phyloP scores from a whole-genome alignment of 2,797 vertebrate species.

The Mormyrops boulengeri region DNA sequence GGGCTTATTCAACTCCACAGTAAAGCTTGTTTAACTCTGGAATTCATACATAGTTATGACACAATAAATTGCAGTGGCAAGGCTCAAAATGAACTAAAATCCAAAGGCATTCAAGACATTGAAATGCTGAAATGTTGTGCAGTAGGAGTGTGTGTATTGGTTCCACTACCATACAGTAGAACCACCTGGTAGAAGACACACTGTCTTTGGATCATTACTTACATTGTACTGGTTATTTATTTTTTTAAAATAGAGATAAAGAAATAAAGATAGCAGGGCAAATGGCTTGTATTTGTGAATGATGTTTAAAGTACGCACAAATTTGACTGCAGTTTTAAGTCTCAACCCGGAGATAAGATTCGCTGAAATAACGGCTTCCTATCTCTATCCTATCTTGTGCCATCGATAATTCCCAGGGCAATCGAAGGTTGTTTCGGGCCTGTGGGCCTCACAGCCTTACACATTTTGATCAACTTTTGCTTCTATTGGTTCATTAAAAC shows the following conservation, averaged over 20 bases:
- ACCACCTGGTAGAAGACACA: neutral
- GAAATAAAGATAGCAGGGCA: neutral
- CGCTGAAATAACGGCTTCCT: neutral
- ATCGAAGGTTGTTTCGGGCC: neutral
- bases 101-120: neutral
- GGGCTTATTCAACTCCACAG: neutral
- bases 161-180: neutral
- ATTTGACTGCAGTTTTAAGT: neutral
- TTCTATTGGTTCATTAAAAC: neutral
- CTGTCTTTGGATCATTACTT: neutral
- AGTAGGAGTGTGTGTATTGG: neutral
- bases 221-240: neutral
- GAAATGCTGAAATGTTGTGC: neutral
- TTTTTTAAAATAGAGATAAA: neutral
- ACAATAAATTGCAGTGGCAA: neutral
- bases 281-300: neutral
- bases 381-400: neutral
- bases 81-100: neutral
- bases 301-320: neutral
- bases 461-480: neutral
- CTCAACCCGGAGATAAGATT: neutral
- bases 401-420: neutral
- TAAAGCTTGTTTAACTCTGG: neutral
- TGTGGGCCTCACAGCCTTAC: neutral
- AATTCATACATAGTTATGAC: neutral